Evolutionary conservation across 2,888 invertebrate genomes (phyloP).

Genomic region (Macrosoma leucophasiata): DNA sequence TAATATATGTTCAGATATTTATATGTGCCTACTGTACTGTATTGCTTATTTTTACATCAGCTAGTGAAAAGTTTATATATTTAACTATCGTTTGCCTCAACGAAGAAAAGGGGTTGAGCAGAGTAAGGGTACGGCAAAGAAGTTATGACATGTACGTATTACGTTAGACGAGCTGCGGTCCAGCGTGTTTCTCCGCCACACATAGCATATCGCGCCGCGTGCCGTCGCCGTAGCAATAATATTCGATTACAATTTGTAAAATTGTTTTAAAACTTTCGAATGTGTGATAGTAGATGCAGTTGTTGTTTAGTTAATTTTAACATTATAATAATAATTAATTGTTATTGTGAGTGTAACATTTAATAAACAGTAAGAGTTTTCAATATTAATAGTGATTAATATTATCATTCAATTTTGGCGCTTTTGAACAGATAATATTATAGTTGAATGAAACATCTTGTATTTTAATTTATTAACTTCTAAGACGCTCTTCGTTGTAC

Average conservation of each 20-base stretch:
- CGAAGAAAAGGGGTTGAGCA: too few relatives aligned
- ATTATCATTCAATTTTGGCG: conserved; percentile 47
- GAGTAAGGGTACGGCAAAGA: too few relatives aligned
- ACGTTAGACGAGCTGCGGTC: too few relatives aligned
- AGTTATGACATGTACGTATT: too few relatives aligned
- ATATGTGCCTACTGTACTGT: too few relatives aligned
- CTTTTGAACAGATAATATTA: conserved; percentile 56
- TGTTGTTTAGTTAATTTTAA: conserved; percentile 75
- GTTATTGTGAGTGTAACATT: conserved; percentile 74
- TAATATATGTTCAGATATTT: too few relatives aligned
- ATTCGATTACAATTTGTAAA: conserved; percentile 72
- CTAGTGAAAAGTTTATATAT: too few relatives aligned
- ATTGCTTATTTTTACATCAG: too few relatives aligned
- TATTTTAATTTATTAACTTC: conserved; percentile 46
- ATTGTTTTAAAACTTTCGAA: conserved; percentile 76
- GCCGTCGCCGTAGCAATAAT: conserved; percentile 72
- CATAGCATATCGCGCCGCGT: conserved; percentile 50
- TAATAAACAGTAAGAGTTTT: conserved; percentile 63
- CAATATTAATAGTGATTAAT: conserved; percentile 45
- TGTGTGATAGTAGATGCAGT: conserved; percentile 77
- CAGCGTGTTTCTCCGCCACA: too few relatives aligned
- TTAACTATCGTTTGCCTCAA: too few relatives aligned
- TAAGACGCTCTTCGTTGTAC: conserved; percentile 68
- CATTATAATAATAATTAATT: conserved; percentile 60
- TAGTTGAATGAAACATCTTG: conserved; percentile 37